phyloP scores from a whole-genome alignment of 2,113 vertebrate genomes.

The Trochalopteron elliotii region DNA sequence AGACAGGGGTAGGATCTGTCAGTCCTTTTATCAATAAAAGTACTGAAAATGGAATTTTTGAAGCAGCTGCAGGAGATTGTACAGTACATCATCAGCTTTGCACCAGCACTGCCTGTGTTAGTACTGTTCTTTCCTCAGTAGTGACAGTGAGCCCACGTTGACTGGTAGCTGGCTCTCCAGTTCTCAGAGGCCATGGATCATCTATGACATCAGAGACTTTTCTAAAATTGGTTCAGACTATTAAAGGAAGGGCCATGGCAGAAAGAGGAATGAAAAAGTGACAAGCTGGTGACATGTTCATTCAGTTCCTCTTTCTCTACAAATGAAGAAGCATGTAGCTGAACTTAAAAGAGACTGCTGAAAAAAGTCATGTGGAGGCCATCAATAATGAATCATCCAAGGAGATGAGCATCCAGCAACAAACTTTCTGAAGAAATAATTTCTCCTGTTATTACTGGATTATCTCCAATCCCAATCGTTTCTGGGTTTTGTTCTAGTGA shows the following conservation, averaged over 20 bases:
- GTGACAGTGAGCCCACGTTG: background rate
- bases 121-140: fast-evolving
- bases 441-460: background rate
- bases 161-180: background rate
- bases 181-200: background rate
- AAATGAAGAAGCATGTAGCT: background rate
- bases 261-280: constrained; percentile 6
- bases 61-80: background rate
- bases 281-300: background rate
- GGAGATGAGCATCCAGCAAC: background rate
- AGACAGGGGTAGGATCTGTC: background rate
- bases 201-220: background rate
- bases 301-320: constrained; percentile 34
- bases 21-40: constrained; percentile 12
- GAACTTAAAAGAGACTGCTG: background rate
- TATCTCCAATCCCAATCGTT: background rate
- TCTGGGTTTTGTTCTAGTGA: background rate
- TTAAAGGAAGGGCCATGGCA: constrained; percentile 15
- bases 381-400: background rate
- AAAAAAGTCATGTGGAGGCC: background rate
- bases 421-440: background rate
- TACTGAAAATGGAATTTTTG: background rate
- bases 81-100: background rate
- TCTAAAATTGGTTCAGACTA: constrained; percentile 46
- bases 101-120: background rate